These are phyloP conservation scores for Ochropacha duplaris DNA, from an alignment of 2,888 invertebrate species.

Conservation along the genomic window DNA sequence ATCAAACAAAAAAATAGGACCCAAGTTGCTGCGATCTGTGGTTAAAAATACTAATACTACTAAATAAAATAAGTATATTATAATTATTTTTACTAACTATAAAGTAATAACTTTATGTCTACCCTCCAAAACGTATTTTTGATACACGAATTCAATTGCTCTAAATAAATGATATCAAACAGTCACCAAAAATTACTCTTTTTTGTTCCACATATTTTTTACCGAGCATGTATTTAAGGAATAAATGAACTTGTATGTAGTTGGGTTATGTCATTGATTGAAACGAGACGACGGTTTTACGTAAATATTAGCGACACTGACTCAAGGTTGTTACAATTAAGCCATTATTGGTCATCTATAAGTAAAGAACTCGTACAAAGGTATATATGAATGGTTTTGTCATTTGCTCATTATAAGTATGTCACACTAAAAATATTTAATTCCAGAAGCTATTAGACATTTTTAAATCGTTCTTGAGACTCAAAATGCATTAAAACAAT, in stretches of 20 bases:
- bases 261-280: constrained; percentile 54
- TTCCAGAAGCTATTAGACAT: too few relatives aligned
- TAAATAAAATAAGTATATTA: neutral
- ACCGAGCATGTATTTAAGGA: neutral
- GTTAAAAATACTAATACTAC: neutral
- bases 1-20: too few relatives aligned
- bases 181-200: neutral
- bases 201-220: neutral
- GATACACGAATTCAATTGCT: neutral
- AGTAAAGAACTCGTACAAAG: constrained; percentile 15
- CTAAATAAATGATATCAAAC: neutral
- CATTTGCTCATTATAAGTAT: too few relatives aligned
- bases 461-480: too few relatives aligned
- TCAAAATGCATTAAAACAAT: neutral
- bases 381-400: neutral
- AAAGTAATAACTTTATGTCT: neutral
- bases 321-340: constrained; percentile 62
- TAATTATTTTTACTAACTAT: neutral
- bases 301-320: constrained; percentile 62
- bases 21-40: too few relatives aligned
- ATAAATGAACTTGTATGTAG: constrained; percentile 13
- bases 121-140: neutral
- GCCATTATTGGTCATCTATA: constrained; percentile 33
- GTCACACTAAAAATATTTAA: too few relatives aligned
- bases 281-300: constrained; percentile 42